Conservation (phyloP, 2,888 invertebrate genomes). For the Philaethria dido region DNA sequence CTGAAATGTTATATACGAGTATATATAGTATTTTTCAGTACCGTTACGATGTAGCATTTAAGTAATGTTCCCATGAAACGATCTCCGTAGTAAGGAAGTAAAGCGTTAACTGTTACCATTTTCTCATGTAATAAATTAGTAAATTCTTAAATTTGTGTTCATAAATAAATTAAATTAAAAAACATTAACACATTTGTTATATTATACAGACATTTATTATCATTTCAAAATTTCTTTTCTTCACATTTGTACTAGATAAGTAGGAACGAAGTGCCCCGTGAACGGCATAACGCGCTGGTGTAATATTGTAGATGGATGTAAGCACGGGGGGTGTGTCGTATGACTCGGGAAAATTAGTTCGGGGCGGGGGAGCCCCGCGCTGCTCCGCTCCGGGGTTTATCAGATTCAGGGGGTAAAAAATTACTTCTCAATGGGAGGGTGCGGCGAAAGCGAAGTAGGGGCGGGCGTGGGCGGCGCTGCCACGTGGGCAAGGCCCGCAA, state of each 20-base stretch:
- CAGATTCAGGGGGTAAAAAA: constrained; percentile 83
- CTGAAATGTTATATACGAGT: no score
- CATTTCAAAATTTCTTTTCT: constrained; percentile 69
- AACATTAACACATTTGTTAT: neutral
- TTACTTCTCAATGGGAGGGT: constrained; percentile 82
- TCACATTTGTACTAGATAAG: constrained; percentile 68
- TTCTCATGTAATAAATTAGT: neutral
- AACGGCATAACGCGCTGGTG: constrained; percentile 81
- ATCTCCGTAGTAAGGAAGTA: no score
- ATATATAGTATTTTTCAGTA: no score
- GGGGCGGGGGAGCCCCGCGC: constrained; percentile 80
- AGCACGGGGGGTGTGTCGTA: constrained; percentile 83
- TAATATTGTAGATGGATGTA: constrained; percentile 84
- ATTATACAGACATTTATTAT: constrained; percentile 43
- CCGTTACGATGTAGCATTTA: no score
- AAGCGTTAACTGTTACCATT: neutral
- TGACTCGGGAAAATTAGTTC: constrained; percentile 83
- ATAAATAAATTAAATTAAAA: neutral
- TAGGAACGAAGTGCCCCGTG: constrained; percentile 77
- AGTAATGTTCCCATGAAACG: no score
- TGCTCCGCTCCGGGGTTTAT: constrained; percentile 72
- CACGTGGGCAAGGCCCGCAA: constrained; percentile 70
- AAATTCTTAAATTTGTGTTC: neutral
- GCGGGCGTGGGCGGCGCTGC: constrained; percentile 79
- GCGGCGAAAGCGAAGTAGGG: constrained; percentile 64